These are phyloP conservation scores for Corythornis cristatus DNA, from an alignment of 2,113 vertebrate species.

Conservation along the genomic window DNA sequence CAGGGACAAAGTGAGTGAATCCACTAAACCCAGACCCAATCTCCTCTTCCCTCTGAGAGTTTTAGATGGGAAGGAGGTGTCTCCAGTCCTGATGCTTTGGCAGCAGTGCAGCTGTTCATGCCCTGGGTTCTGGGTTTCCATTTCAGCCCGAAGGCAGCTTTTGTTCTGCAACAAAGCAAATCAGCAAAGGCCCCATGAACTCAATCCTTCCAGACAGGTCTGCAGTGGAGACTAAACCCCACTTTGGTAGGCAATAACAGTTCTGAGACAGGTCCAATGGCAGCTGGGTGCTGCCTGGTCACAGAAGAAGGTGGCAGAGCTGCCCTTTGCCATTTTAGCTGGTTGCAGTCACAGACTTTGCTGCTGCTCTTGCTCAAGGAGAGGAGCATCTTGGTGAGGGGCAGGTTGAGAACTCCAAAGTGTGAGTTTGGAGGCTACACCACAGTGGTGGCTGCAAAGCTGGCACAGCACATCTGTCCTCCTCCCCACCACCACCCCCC, in stretches of 20 bases:
- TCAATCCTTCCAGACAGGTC: background rate
- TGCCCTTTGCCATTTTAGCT: background rate
- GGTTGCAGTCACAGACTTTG: accelerated
- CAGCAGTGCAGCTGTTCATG: background rate
- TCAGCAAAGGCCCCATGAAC: background rate
- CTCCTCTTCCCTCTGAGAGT: background rate
- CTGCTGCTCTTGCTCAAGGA: background rate
- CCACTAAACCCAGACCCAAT: background rate
- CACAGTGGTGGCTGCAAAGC: background rate
- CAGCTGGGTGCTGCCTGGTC: background rate
- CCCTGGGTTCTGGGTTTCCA: background rate
- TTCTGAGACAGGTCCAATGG: background rate
- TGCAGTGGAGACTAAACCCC: background rate
- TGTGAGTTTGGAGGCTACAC: background rate
- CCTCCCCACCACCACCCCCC: background rate
- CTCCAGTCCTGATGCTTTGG: background rate
- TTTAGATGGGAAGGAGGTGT: background rate
- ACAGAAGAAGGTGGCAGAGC: background rate
- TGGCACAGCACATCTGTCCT: background rate
- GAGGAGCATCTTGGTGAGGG: accelerated
- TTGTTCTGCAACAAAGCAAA: background rate
- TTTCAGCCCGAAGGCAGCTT: background rate
- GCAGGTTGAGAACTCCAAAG: background rate
- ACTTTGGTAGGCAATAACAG: background rate
- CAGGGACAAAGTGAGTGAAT: background rate